Evolutionary conservation across 2,113 vertebrate species (phyloP).

Genomic region (Oxyruncus cristatus): DNA sequence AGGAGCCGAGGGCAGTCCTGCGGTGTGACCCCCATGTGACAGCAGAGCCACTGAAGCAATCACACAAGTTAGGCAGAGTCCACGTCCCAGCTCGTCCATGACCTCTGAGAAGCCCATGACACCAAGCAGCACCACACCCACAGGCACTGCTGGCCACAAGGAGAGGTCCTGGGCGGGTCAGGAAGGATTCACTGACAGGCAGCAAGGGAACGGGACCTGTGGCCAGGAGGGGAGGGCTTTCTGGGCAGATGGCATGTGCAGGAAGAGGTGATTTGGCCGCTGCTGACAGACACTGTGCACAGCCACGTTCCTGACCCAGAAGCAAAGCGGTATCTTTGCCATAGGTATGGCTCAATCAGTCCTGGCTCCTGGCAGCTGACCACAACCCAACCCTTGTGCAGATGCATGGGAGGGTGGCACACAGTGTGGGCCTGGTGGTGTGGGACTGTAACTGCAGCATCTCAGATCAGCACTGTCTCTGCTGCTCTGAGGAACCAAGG

Average conservation of each 20-base stretch:
- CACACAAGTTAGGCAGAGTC: not conserved
- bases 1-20: not conserved
- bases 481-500: not conserved
- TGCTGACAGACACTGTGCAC: not conserved
- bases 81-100: fast-evolving
- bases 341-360: not conserved
- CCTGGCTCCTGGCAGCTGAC: not conserved
- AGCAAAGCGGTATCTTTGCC: not conserved
- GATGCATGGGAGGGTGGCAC: not conserved
- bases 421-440: no score
- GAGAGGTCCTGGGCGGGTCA: fast-evolving
- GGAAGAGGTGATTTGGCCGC: not conserved
- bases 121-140: not conserved
- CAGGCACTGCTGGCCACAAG: fast-evolving
- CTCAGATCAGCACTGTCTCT: not conserved
- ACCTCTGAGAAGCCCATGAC: not conserved
- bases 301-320: not conserved
- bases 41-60: not conserved
- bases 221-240: not conserved
- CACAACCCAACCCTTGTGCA: not conserved
- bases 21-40: not conserved
- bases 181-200: not conserved
- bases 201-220: not conserved
- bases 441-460: not conserved
- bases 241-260: not conserved